Evolutionary conservation across 2,888 invertebrate species (phyloP), one percentile per base, ranked within the genome.

Genomic region (Zygothrica quintamaculata): DNA sequence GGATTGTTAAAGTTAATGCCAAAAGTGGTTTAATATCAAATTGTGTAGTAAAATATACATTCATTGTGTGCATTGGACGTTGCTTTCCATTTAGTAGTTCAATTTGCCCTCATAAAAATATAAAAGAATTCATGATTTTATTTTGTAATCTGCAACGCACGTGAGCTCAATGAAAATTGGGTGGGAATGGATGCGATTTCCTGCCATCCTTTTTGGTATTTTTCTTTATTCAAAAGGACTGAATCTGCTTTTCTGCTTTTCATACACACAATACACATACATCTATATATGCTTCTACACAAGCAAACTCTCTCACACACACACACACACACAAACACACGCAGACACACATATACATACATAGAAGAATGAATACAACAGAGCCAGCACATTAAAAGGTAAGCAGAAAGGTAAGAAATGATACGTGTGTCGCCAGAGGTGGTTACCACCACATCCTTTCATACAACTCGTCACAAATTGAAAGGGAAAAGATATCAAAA

Each of bases 41-140:
- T 36, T 2, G 8, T 29, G 36, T 15, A 7, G 11, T 18, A 7
- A 16, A 16, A 29, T 22, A 11, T 7, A 5, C 29, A 9, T 53
- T n/a, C 15, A 26, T 15, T 37, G 26, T n/a, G 31, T 36, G 11
- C 22, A 13, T 16, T 3, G 26, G 13, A 25, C 25, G n/a, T 51
- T 39, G 36, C 42, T 66, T 61, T 76, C 51, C 57, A 74, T 76
- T 77, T 77, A 66, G 61, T 58, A 65, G 67, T 77, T 77, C 68
- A 71, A 79, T 76, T 81, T 81, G 72, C 65, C 68, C 71, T 79
- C 76, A 80, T 82, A 80, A 80, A 80, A 80, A 65, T 74, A 84
- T 81, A 73, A 76, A 74, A 65, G 70, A 67, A 73, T 74, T 61
- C 71, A 74, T 74, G 66, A 75, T 77, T 77, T 74, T 67, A 59